Percentiles rank a stretch among this genome's conserved stretches.
Conservation (phyloP, 2,888 invertebrate genomes). For the Drosophila macrospina region DNA sequence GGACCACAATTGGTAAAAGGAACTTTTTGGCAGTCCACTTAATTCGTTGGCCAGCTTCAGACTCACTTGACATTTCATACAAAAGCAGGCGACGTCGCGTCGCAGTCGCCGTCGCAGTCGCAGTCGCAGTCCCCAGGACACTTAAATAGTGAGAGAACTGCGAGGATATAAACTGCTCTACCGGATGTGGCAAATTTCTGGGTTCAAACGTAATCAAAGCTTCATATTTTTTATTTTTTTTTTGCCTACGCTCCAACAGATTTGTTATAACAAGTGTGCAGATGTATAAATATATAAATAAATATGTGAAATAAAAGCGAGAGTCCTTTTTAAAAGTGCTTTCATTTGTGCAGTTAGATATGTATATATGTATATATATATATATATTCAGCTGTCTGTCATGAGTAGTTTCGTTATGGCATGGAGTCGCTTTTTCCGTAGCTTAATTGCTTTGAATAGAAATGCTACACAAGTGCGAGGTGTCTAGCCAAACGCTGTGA, state of each 20-base stretch:
- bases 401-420: no score
- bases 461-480: not conserved
- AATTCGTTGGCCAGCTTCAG: conserved; percentile 63
- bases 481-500: not conserved
- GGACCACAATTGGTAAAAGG: conserved; percentile 45
- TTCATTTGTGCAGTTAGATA: conserved; percentile 7
- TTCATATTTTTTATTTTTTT: conserved; percentile 17
- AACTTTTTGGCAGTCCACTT: conserved; percentile 74
- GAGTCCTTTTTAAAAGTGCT: conserved; percentile 13
- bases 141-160: not conserved
- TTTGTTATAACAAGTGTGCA: conserved; percentile 18
- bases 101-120: conserved; percentile 24
- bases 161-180: conserved; percentile 54
- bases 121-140: conserved; percentile 14
- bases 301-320: no score
- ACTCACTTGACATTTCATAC: conserved; percentile 70
- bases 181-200: conserved; percentile 77
- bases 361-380: no score
- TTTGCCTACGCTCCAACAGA: conserved; percentile 6
- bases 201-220: conserved; percentile 46
- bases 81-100: conserved; percentile 57
- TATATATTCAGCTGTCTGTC: no score
- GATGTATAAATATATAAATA: no score
- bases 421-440: no score
- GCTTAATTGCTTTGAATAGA: not conserved